These are phyloP conservation scores for Microhierax caerulescens DNA, from an alignment of 2,797 vertebrate species.

Conservation along the genomic window DNA sequence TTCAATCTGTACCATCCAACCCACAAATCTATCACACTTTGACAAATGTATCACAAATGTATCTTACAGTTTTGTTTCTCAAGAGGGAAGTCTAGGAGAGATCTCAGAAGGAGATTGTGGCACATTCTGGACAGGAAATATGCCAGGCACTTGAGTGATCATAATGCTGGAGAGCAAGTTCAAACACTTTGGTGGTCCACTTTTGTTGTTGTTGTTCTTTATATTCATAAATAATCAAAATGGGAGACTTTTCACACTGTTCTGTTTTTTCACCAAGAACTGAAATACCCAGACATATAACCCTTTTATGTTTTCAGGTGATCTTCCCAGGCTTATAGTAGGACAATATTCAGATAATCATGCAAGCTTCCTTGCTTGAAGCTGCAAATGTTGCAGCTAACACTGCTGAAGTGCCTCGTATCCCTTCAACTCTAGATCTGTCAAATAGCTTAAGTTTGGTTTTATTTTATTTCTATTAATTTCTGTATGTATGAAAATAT, in stretches of 20 bases:
- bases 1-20: neutral
- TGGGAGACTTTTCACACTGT: neutral
- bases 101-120: neutral
- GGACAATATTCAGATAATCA: neutral
- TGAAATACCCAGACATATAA: neutral
- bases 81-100: neutral
- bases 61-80: neutral
- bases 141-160: neutral
- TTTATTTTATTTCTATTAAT: neutral
- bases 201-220: neutral
- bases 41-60: neutral
- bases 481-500: neutral
- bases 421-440: neutral
- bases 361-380: neutral
- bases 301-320: neutral
- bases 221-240: neutral
- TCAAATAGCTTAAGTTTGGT: neutral
- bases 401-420: neutral
- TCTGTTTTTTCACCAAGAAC: neutral
- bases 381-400: neutral
- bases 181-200: neutral
- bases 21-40: neutral
- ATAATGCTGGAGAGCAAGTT: neutral
- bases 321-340: neutral
- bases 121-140: neutral